Conservation (phyloP, 2,113 vertebrate genomes). For the Pampusana beccarii region DNA sequence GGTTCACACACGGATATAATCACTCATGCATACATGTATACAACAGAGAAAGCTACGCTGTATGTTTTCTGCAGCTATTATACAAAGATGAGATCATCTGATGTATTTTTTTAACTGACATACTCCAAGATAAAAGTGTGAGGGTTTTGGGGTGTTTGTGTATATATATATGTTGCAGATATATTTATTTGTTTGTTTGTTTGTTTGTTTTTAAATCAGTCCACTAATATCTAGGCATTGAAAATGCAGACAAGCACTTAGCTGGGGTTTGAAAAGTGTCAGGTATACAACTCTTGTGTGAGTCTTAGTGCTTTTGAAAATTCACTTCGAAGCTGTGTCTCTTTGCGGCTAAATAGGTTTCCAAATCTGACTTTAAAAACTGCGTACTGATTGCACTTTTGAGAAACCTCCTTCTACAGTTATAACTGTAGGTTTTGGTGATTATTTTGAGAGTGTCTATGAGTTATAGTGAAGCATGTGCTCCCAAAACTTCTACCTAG, state of each 20-base stretch:
- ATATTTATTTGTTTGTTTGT: background rate
- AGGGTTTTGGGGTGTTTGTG: too few relatives aligned
- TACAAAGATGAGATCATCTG: background rate
- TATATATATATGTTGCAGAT: too few relatives aligned
- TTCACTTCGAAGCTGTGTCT: background rate
- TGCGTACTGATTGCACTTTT: background rate
- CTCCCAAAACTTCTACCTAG: background rate
- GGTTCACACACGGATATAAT: too few relatives aligned
- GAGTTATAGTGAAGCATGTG: background rate
- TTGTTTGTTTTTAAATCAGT: background rate
- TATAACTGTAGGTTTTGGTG: background rate
- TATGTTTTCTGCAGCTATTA: background rate
- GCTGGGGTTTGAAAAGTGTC: fast-evolving
- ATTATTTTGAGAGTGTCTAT: background rate
- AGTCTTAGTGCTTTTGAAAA: background rate
- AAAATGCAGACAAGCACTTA: background rate
- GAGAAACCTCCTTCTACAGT: background rate
- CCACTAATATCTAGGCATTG: background rate
- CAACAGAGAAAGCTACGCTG: background rate
- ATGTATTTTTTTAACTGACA: background rate
- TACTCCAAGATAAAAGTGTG: background rate
- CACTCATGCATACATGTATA: background rate
- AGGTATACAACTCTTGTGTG: background rate
- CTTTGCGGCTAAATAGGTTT: background rate
- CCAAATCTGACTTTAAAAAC: background rate